A percentile compares a stretch with the other conserved stretches of the same genome.
Conservation (phyloP, 1,140 invertebrate species). For the Mizuhopecten yessoensis region DNA sequence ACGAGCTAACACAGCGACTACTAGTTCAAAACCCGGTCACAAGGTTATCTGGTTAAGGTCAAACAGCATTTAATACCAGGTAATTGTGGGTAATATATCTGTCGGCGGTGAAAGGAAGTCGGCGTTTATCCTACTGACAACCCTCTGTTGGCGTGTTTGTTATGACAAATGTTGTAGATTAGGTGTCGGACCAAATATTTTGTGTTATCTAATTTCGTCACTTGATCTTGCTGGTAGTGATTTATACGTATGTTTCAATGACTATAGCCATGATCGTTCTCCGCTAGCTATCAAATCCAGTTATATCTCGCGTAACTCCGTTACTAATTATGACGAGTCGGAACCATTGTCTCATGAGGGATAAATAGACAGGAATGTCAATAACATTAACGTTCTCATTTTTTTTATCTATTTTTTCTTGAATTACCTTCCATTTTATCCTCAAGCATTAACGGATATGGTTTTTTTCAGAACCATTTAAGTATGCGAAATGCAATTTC, state of each 20-base stretch:
- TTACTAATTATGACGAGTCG: background rate
- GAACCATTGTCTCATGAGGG: background rate
- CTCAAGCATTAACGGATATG: background rate
- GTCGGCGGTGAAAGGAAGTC: background rate
- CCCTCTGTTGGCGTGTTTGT: background rate
- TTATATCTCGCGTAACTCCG: background rate
- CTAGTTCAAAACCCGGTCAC: background rate
- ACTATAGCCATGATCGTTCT: background rate
- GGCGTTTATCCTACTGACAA: background rate
- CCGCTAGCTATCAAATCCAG: background rate
- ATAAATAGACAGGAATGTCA: background rate
- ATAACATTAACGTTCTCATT: background rate
- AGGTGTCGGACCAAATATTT: background rate
- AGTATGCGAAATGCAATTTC: background rate
- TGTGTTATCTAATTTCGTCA: background rate
- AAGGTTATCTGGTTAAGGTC: background rate
- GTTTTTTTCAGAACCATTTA: background rate
- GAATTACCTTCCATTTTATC: background rate
- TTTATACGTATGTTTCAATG: background rate
- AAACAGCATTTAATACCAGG: background rate
- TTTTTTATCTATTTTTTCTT: background rate
- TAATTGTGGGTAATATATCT: background rate
- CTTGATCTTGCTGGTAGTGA: background rate
- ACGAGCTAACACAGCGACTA: background rate
- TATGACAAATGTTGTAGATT: background rate